Conservation (phyloP, 2,113 vertebrate genomes). For the Daphoenositta chrysoptera region DNA sequence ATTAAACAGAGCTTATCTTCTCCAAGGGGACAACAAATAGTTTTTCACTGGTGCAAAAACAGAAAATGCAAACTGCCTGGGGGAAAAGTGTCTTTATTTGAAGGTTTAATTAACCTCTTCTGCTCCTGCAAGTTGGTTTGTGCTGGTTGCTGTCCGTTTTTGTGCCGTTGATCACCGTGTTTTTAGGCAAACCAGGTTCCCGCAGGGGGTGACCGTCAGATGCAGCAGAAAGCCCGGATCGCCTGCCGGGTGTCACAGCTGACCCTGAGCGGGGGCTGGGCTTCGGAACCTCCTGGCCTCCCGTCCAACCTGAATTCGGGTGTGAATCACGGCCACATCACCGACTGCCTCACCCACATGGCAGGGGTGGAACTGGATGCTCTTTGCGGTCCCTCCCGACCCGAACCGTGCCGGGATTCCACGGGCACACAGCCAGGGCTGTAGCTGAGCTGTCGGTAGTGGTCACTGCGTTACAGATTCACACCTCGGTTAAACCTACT, state of each 20-base stretch:
- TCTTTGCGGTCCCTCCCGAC: neutral
- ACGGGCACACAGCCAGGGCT: fast-evolving
- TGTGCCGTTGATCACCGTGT: neutral
- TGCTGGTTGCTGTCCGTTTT: fast-evolving
- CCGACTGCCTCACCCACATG: neutral
- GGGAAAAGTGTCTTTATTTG: neutral
- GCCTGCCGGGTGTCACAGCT: neutral
- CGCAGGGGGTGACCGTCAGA: no score
- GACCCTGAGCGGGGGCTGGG: neutral
- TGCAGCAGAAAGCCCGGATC: neutral
- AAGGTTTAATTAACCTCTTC: neutral
- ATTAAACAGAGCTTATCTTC: neutral
- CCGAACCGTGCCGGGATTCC: neutral
- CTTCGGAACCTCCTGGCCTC: neutral
- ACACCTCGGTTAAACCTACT: neutral
- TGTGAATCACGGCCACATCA: neutral
- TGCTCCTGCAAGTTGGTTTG: neutral
- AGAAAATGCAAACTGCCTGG: neutral
- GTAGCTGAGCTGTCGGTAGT: neutral
- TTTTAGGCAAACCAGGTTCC: neutral
- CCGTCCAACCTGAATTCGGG: neutral
- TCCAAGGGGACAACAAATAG: neutral
- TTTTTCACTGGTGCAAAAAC: neutral
- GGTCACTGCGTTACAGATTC: neutral
- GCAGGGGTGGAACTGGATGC: neutral